These are phyloP conservation scores for Watsonalla binaria DNA, from an alignment of 2,888 invertebrate genomes.

Conservation along the genomic window DNA sequence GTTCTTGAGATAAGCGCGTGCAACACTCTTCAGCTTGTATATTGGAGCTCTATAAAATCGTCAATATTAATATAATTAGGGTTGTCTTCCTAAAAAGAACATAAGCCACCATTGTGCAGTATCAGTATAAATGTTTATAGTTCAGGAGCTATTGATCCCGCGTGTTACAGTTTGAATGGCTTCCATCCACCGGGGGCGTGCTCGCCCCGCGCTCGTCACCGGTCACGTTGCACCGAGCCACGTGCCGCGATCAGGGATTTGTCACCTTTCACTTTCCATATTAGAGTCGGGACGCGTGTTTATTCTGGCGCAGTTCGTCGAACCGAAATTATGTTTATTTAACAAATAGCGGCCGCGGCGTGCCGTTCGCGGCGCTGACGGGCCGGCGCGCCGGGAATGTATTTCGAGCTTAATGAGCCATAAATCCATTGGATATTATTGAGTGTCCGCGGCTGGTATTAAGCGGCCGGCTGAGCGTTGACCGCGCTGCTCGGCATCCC, in stretches of 20 bases:
- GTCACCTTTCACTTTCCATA: constrained; percentile 64
- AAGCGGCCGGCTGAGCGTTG: constrained; percentile 36
- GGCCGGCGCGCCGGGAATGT: constrained; percentile 13
- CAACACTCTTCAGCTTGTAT: too few species aligned
- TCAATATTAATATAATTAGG: too few species aligned
- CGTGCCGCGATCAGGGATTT: constrained; percentile 46
- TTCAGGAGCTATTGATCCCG: constrained; percentile 4
- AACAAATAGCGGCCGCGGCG: constrained; percentile 38
- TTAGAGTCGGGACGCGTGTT: constrained; percentile 37
- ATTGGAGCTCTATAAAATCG: too few species aligned
- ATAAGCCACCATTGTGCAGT: not conserved
- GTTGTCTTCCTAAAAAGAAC: not conserved
- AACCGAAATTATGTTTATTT: constrained; percentile 48
- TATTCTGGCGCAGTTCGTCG: constrained; percentile 52
- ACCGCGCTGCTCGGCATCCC: constrained; percentile 48
- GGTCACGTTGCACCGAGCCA: constrained; percentile 31
- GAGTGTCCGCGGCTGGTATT: constrained; percentile 43
- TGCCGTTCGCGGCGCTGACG: constrained; percentile 14
- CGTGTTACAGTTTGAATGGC: constrained; percentile 34
- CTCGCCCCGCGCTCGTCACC: constrained; percentile 40
- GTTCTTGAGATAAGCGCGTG: too few species aligned
- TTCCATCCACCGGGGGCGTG: constrained; percentile 28
- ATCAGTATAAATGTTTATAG: constrained; percentile 13
- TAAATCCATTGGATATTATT: constrained; percentile 59
- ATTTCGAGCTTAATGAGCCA: constrained; percentile 50